phyloP scores from a whole-genome alignment of 2,797 vertebrate species.

The Eidolon dupreanum region DNA sequence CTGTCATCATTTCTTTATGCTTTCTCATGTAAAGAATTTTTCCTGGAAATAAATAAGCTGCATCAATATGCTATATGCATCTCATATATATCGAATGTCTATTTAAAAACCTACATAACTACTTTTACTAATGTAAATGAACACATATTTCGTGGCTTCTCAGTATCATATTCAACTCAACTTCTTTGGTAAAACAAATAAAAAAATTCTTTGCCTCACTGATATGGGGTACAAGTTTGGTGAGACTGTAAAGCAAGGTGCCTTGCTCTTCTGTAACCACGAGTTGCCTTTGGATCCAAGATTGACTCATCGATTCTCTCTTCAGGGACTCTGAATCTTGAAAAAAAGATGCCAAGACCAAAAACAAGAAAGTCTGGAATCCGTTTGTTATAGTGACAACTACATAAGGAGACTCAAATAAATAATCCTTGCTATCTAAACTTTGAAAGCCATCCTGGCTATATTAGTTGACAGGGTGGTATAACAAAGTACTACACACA shows the following conservation, averaged over 20 bases:
- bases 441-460: background rate
- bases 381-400: background rate
- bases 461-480: background rate
- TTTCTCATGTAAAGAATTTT: background rate
- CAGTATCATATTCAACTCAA: background rate
- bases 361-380: background rate
- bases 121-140: background rate
- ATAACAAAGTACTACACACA: background rate
- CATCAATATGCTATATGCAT: background rate
- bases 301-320: background rate
- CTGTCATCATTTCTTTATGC: background rate
- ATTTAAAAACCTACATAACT: background rate
- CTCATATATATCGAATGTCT: background rate
- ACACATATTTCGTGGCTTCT: background rate
- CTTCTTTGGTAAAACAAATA: conserved; percentile 15
- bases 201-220: background rate
- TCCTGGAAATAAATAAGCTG: background rate
- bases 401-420: background rate
- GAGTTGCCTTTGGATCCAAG: background rate
- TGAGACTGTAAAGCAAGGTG: background rate
- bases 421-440: background rate
- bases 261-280: background rate
- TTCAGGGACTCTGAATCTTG: background rate
- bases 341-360: background rate
- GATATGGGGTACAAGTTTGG: background rate